These are phyloP conservation scores for Halisarca cf. caerulea DNA, from an alignment of 37 sponge, comb jelly and placozoan species.

Conservation along the genomic window DNA sequence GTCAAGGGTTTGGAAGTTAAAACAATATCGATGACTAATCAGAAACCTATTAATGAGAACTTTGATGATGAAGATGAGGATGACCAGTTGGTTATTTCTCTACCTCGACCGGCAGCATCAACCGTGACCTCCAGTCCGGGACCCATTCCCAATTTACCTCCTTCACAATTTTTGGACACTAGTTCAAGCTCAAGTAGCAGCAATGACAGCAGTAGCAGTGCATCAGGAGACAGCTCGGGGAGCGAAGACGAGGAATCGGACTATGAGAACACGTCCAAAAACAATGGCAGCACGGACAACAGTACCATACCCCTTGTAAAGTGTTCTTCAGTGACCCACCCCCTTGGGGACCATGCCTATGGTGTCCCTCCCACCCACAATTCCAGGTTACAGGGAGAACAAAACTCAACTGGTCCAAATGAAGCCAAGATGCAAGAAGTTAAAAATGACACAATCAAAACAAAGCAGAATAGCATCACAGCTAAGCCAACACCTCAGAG, in stretches of 20 bases:
- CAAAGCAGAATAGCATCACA: background rate
- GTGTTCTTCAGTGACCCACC: too few species aligned
- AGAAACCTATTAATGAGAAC: background rate
- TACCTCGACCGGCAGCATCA: slow-evolving; percentile 10
- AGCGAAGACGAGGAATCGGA: background rate
- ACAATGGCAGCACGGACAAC: background rate
- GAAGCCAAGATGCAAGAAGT: background rate
- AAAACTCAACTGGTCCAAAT: background rate
- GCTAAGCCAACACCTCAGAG: slow-evolving; percentile 23
- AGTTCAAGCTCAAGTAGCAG: slow-evolving; percentile 10
- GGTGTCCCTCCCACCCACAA: background rate
- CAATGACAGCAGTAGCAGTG: slow-evolving; percentile 10
- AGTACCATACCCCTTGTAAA: background rate
- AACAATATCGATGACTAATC: background rate
- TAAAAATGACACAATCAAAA: background rate
- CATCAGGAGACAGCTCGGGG: slow-evolving; percentile 20
- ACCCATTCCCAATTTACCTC: slow-evolving; percentile 19
- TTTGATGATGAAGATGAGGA: background rate
- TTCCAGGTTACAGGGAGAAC: background rate
- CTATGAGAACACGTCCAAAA: background rate
- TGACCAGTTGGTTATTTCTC: slow-evolving; percentile 23
- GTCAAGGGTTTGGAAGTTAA: background rate
- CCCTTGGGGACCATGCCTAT: slow-evolving; percentile 8
- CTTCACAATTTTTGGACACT: slow-evolving; percentile 16
- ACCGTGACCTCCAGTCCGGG: background rate